A percentile compares a stretch with the other conserved stretches of the same genome.
These are phyloP conservation scores for Megaceryle maxima DNA, from an alignment of 2,113 vertebrate species.

Conservation along the genomic window DNA sequence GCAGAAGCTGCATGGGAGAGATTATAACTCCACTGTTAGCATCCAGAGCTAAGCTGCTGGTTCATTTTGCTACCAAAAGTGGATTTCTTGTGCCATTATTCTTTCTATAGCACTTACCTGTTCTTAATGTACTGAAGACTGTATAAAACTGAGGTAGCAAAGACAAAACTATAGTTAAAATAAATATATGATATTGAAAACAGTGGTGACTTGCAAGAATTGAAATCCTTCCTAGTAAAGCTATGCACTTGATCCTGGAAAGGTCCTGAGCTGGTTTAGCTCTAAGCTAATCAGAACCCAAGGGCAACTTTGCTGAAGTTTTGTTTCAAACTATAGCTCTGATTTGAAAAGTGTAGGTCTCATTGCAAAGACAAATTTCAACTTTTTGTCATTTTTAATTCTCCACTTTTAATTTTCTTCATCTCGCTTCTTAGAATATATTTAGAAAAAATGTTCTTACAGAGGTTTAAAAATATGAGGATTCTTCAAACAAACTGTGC, in stretches of 20 bases:
- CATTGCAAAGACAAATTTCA: neutral
- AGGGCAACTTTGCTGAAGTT: neutral
- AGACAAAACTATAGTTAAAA: neutral
- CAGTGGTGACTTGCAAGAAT: neutral
- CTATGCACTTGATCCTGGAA: neutral
- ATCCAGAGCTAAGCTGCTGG: neutral
- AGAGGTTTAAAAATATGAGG: constrained; percentile 12
- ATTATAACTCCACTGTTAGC: neutral
- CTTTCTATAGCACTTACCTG: neutral
- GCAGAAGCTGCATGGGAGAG: neutral
- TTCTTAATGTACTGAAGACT: neutral
- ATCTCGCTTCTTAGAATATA: neutral
- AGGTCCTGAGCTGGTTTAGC: neutral
- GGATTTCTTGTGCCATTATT: neutral
- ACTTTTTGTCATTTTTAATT: neutral
- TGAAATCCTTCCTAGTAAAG: neutral
- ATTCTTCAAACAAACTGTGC: constrained; percentile 38
- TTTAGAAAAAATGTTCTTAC: constrained; percentile 16
- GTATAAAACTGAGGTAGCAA: neutral
- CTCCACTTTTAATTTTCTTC: neutral
- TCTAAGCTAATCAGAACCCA: neutral
- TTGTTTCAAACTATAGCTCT: neutral
- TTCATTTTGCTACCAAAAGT: neutral
- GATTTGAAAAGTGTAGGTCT: neutral
- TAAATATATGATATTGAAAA: neutral